Conservation (phyloP, 2,113 vertebrate species). For the Megalops atlanticus region DNA sequence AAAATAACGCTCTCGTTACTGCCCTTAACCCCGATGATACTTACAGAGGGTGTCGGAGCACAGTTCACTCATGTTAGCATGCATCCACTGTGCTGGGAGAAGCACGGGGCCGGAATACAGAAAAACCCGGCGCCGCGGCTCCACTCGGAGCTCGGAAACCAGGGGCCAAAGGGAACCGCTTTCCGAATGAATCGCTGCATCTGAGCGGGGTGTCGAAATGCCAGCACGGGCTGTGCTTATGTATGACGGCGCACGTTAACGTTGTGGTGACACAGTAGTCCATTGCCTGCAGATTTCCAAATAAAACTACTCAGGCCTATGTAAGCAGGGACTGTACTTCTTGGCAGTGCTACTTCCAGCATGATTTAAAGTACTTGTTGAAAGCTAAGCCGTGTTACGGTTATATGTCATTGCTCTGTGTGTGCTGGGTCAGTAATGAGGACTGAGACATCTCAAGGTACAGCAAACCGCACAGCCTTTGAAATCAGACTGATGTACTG, state of each 20-base stretch:
- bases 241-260: not conserved
- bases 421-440: not conserved
- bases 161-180: not conserved
- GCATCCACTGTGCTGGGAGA: slow-evolving; percentile 47
- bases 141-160: not conserved
- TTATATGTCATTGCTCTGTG: not conserved
- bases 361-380: not conserved
- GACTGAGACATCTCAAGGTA: not conserved
- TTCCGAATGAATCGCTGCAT: not conserved
- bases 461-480: not conserved
- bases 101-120: slow-evolving; percentile 26
- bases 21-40: slow-evolving; percentile 56
- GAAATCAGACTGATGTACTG: not conserved
- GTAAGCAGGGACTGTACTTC: not conserved
- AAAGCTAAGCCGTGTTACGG: not conserved
- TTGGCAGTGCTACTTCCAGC: not conserved
- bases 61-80: slow-evolving; percentile 66
- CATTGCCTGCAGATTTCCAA: not conserved
- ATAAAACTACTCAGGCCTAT: not conserved
- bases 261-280: not conserved
- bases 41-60: slow-evolving; percentile 52
- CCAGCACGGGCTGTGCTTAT: not conserved
- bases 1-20: slow-evolving; percentile 67
- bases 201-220: not conserved
- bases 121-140: not conserved